A percentile compares a stretch with the other conserved stretches of the same genome.
Conservation (phyloP, 2,888 invertebrate genomes). For the Drosophila suboccidentalis region DNA sequence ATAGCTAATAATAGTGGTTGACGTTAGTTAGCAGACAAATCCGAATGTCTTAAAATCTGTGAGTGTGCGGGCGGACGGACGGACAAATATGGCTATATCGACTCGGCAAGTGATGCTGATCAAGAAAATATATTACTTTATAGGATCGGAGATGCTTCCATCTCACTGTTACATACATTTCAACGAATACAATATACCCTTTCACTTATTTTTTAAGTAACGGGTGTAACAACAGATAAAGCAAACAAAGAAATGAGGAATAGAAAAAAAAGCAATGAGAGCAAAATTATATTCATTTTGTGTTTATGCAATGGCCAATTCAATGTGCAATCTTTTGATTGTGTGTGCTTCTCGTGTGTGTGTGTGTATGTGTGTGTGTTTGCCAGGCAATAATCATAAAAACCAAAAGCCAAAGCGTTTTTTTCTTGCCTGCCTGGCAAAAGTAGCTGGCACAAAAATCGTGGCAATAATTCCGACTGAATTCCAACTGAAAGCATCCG, state of each 20-base stretch:
- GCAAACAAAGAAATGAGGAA: slow-evolving; percentile 3
- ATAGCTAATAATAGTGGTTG: too few relatives aligned
- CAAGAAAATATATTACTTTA: too few relatives aligned
- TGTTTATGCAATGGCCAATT: slow-evolving; percentile 67
- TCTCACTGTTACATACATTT: too few relatives aligned
- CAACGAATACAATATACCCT: too few relatives aligned
- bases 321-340: slow-evolving; percentile 69
- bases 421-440: slow-evolving; percentile 46
- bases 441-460: slow-evolving; percentile 55
- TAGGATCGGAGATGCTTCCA: too few relatives aligned
- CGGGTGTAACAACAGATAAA: not conserved
- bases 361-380: slow-evolving; percentile 31
- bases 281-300: slow-evolving; percentile 57
- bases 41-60: too few relatives aligned
- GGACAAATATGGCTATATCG: too few relatives aligned
- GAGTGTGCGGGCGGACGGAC: too few relatives aligned
- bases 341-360: slow-evolving; percentile 14
- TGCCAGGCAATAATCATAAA: slow-evolving; percentile 75
- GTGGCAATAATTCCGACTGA: slow-evolving; percentile 64
- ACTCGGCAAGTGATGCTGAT: too few relatives aligned
- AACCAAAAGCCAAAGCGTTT: slow-evolving; percentile 67
- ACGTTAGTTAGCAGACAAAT: too few relatives aligned
- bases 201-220: too few relatives aligned
- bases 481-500: slow-evolving; percentile 33
- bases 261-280: slow-evolving; percentile 23